Percentiles rank a stretch among this genome's conserved stretches.
Evolutionary conservation across 2,888 invertebrate species (phyloP).

Genomic region (Brachyptera putata): DNA sequence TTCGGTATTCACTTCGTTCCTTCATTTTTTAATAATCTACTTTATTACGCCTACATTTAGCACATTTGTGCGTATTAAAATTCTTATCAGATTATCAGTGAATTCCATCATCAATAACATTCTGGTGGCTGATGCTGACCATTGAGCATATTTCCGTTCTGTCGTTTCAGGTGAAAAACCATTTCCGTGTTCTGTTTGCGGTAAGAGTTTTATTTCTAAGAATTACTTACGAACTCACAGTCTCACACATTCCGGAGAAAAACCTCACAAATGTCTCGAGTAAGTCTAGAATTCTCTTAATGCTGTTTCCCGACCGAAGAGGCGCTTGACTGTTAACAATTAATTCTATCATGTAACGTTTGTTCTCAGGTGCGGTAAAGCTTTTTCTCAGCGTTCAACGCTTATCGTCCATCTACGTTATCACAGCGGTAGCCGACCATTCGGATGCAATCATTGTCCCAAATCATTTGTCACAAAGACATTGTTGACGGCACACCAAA

Average conservation of each 20-base stretch:
- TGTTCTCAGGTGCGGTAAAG: conserved; percentile 46
- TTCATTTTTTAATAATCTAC: too few species aligned
- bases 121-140: too few species aligned
- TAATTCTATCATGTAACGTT: too few species aligned
- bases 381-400: conserved; percentile 45
- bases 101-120: too few species aligned
- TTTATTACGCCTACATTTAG: too few species aligned
- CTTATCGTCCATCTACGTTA: conserved; percentile 45
- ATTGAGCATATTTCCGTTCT: too few species aligned
- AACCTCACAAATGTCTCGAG: conserved; percentile 54
- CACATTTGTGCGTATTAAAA: too few species aligned
- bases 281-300: too few species aligned
- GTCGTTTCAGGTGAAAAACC: conserved; percentile 32
- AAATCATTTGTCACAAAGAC: conserved; percentile 44
- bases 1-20: too few species aligned
- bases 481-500: conserved; percentile 20
- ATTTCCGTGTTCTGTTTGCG: conserved; percentile 24
- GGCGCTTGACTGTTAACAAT: too few species aligned
- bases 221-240: conserved; percentile 46
- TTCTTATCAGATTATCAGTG: too few species aligned
- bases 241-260: conserved; percentile 48
- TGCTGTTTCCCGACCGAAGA: too few species aligned
- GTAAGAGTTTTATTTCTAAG: conserved; percentile 41
- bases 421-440: conserved; percentile 45
- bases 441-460: conserved; percentile 43